Base-by-base conservation (phyloP, 2,113 vertebrate genomes). In the Tetrao urogallus region DNA sequence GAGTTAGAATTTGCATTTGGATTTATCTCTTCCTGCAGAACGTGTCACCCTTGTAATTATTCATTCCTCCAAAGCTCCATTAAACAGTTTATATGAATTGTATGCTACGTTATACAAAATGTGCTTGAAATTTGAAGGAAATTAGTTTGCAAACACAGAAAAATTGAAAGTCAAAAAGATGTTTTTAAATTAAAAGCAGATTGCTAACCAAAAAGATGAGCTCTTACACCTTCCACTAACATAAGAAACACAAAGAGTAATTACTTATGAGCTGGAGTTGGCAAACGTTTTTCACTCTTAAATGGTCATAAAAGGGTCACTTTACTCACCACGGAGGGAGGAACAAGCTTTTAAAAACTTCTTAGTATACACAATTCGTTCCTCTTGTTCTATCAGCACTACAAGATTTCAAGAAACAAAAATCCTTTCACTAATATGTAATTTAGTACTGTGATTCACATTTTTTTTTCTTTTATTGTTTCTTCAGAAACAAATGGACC, bases 21-120 rank as follows among this genome's bases (percentile, higher is more conserved):
- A 87, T 90, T 88, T 91, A 70, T 86, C 50, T 90, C 16, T 82
- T 22, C 15, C 34, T 45, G 42, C 45, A 90, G 72, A 94, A 81
- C 0, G 0, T 81, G 48, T 34, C 42, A 74, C 19, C 32, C 28
- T 90, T 83, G 22, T 66, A 83, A 83, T 91, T 82, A 63, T 54
- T 93, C 57, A 42, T 88, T 88, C 54, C 72, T 90, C 78, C 40
- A 60, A 89, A 91, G 19, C 5, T 27, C 21, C 45, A 63, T 58
- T 91, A 89, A 81, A 76, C 7, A 48, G 3, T 36, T 79, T 65
- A n/a, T 82, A 56, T 65, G 28, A 81, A 57, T 89, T 82, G 20
- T 69, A 1, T 38, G 22, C 28, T 57, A 24, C 32, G 24, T 36
- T 84, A 75, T 45, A 38, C 7, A 88, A 85, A 88, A 85, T 65